Base-by-base conservation (phyloP, 2,888 invertebrate species). In the Pinctada fucata region DNA sequence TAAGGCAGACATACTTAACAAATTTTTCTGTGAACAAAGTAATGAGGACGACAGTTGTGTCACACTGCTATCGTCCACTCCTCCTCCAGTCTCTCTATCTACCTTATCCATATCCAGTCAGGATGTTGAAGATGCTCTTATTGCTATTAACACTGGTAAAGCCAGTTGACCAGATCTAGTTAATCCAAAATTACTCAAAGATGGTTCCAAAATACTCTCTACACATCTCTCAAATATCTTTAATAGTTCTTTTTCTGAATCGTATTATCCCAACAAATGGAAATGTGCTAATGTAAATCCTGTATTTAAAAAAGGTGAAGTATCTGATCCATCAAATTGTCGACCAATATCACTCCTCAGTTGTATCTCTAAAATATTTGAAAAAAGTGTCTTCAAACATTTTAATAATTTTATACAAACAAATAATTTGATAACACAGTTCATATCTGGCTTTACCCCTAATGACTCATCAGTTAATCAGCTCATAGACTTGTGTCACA, bases 91-190 rank as follows among this genome's bases (percentile, higher is more conserved):
- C 6, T 58, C 58, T 13, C 13, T 10, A 58, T 58, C 58, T 13
- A 58, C 58, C 13, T 58, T 58, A 58, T 10, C 58, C 13, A 10
- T 58, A 58, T 58, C 58, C 6, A 58, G 58, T 10, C 58, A 58
- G 58, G 58, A 58, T 58, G 58, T 58, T 58, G 58, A 58, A 58
- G 58, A 58, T 58, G 58, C 58, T 58, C 58, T 58, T 58, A 58
- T 58, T 13, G 6, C 58, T 13, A 58, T 58, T 10, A 58, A 58
- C 58, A 58, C 13, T 10, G 58, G 58, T 13, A 58, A 58, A 58
- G 58, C 58, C 58, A 58, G 58, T 58, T 0, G 58, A 13, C 58
- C 58, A 10, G 58, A 58, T 58, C 13, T 58, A 0, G 58, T 58
- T 58, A 58, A 58, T 13, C 13, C 58, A 6, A 58, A 13, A 13